These are phyloP conservation scores for Myotis brandtii DNA, from an alignment of 2,113 vertebrate genomes.

Conservation along the genomic window DNA sequence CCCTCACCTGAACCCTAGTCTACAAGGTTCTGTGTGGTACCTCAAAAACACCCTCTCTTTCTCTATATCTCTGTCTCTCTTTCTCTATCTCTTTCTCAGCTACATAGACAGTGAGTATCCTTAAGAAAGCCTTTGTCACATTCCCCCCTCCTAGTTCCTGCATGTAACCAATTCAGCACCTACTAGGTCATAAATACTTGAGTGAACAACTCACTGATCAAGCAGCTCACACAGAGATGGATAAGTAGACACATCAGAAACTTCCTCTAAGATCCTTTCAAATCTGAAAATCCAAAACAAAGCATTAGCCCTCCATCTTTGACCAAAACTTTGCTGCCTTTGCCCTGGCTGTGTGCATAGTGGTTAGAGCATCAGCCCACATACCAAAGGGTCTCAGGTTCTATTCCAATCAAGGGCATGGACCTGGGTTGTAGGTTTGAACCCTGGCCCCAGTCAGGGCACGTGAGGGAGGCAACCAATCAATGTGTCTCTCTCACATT, in stretches of 20 bases:
- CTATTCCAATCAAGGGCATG: too few species aligned
- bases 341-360: too few species aligned
- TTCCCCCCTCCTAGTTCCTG: neutral
- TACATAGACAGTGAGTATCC: too few species aligned
- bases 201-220: neutral
- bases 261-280: neutral
- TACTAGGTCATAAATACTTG: too few species aligned
- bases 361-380: too few species aligned
- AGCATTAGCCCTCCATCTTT: neutral
- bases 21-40: neutral
- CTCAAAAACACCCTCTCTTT: neutral
- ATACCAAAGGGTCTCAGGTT: too few species aligned
- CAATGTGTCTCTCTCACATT: too few species aligned
- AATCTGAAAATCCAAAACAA: neutral
- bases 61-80: neutral
- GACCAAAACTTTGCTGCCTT: neutral
- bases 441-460: too few species aligned
- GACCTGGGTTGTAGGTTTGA: too few species aligned
- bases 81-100: neutral
- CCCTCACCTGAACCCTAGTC: rapidly evolving
- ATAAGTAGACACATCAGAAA: neutral
- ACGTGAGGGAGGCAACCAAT: too few species aligned
- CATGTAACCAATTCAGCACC: neutral
- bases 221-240: neutral
- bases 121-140: neutral